phyloP scores from a whole-genome alignment of 2,113 vertebrate genomes.

The Neodon shergylaensis region DNA sequence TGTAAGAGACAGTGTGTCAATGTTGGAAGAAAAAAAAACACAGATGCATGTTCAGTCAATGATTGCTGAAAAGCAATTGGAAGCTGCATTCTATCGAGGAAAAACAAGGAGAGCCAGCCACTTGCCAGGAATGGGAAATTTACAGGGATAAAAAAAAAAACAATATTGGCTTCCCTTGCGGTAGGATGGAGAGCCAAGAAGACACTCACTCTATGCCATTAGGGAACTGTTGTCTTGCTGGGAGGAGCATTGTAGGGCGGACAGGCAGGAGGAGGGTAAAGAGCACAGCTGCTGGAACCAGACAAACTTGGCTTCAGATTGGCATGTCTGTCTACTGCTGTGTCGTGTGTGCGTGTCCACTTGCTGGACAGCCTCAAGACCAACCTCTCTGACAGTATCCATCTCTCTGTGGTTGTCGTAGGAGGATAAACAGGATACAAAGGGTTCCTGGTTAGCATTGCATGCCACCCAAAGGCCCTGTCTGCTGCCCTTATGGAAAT shows the following conservation, averaged over 20 bases:
- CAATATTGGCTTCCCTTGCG: not conserved
- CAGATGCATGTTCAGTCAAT: not conserved
- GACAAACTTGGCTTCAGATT: not conserved
- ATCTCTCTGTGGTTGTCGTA: not conserved
- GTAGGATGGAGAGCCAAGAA: not conserved
- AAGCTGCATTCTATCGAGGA: conserved; percentile 30
- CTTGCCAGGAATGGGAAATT: conserved; percentile 23
- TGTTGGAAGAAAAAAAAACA: not conserved
- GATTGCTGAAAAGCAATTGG: conserved; percentile 56
- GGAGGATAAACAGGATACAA: too few species aligned
- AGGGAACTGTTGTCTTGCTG: not conserved
- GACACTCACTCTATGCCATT: not conserved
- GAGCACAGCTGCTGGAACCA: not conserved
- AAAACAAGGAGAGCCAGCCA: not conserved
- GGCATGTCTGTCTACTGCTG: too few species aligned
- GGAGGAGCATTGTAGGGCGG: not conserved
- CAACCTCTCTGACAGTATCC: not conserved
- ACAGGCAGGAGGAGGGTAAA: not conserved
- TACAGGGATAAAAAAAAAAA: not conserved
- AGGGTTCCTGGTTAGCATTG: rapidly evolving
- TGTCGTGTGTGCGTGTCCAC: not conserved
- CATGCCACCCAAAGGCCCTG: not conserved
- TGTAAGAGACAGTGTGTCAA: not conserved
- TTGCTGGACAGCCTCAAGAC: not conserved
- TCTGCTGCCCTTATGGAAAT: not conserved